phyloP scores from a whole-genome alignment of 2,113 vertebrate genomes.

The Strix aluco region DNA sequence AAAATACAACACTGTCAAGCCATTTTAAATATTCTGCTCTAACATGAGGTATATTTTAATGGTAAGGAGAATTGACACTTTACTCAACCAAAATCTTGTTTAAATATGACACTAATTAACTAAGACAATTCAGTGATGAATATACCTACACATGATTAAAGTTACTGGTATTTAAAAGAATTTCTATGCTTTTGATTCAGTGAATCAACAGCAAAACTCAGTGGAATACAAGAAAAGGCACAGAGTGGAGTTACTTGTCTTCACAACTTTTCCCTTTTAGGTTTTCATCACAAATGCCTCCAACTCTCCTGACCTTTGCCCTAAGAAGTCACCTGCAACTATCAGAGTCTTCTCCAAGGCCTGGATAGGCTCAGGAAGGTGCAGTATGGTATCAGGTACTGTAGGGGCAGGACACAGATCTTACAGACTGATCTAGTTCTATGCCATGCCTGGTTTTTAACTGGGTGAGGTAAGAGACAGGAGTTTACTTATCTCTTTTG shows the following conservation, averaged over 20 bases:
- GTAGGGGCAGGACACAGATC: background rate
- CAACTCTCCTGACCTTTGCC: background rate
- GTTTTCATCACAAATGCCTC: background rate
- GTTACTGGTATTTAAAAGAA: background rate
- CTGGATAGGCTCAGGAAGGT: background rate
- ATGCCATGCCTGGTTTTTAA: background rate
- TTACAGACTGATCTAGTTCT: background rate
- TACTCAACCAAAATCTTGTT: background rate
- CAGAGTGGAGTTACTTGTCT: background rate
- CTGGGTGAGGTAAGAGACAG: background rate
- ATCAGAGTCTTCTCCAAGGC: background rate
- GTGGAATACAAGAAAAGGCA: background rate
- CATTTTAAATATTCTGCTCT: background rate
- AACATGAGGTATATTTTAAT: background rate
- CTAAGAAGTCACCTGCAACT: background rate
- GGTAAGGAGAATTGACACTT: background rate
- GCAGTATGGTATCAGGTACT: background rate
- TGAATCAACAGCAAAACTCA: background rate
- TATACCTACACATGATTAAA: background rate
- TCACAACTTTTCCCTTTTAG: background rate
- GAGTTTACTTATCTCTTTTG: background rate
- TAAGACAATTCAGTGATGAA: background rate
- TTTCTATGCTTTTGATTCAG: background rate
- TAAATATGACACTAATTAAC: background rate
- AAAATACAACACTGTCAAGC: background rate